Base-by-base conservation (phyloP, 2,888 invertebrate genomes). In the Limnephilus auricula region DNA sequence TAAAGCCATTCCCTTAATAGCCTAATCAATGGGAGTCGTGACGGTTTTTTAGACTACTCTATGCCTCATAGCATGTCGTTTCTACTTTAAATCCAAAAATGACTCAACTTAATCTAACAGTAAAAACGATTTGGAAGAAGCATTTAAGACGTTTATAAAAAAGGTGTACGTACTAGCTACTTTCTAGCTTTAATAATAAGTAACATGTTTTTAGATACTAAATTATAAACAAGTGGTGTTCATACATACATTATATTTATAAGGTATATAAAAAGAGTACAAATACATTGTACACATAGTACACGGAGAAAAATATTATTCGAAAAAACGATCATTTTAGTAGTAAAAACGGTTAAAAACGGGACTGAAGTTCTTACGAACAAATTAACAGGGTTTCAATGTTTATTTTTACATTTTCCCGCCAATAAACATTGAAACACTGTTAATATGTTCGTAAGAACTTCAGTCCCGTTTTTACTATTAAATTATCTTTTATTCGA, bases 21-120 rank as follows among this genome's bases (percentile, higher is more conserved):
- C 86, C 86, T 18, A 86, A 86, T 86, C 86, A 50, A 86, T 86
- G 50, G 31, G 30, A 85, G n/a, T 86, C 86, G 86, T 86, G 86
- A 86, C 30, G 31, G 31, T 30, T 86, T 86, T 86, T 86, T 86
- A 86, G n/a, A 31, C 18, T 65, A 37, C 25, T 83, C 25, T 83
- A 37, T 65, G 65, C 65, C 65, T 65, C 65, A 65, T 65, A 65
- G 65, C 65, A 65, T 65, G 65, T 65, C 25, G 65, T 65, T 65
- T 65, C 65, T 65, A 65, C 65, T 65, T 65, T n/a, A 65, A 9
- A 65, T n/a, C 65, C 25, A 65, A 65, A 25, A 65, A 25, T 65
- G 65, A 65, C 65, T 65, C 65, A 65, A 65, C 65, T n/a, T 65
- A 9, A 65, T 65, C 65, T 65, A 65, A 65, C 65, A 65, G 65